Evolutionary conservation across 2,113 vertebrate species (phyloP).

Genomic region (Hippoglossus stenolepis): DNA sequence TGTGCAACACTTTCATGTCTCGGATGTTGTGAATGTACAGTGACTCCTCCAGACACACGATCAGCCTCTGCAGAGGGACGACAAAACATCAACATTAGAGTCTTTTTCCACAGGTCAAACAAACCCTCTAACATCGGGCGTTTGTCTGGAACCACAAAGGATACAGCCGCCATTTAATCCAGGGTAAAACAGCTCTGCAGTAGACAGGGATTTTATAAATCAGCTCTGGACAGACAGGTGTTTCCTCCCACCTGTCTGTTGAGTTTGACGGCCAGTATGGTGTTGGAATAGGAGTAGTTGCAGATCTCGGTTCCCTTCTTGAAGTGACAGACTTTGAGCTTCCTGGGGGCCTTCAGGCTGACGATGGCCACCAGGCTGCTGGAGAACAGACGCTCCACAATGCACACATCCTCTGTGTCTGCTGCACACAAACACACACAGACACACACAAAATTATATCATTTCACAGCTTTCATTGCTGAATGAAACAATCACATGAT

Average conservation of each 20-base stretch:
- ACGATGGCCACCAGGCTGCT: conserved; percentile 98
- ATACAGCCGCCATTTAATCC: no score
- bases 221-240: no score
- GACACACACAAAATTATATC: accelerated
- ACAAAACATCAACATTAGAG: neutral
- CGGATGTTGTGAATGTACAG: conserved; percentile 99
- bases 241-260: conserved; percentile 92
- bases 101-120: neutral
- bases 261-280: conserved; percentile 96
- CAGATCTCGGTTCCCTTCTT: conserved; percentile 99
- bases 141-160: no score
- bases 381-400: conserved; percentile 97
- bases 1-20: conserved; percentile 99
- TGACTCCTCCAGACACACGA: conserved; percentile 98
- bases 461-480: neutral
- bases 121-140: no score
- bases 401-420: conserved; percentile 98
- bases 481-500: no score
- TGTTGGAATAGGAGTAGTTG: conserved; percentile 99
- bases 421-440: conserved; percentile 73
- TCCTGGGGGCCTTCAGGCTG: conserved; percentile 98
- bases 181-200: no score
- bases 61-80: conserved; percentile 87
- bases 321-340: conserved; percentile 99
- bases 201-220: no score